Base-by-base conservation (phyloP, 2,888 invertebrate species). In the Xiphydria camelus region DNA sequence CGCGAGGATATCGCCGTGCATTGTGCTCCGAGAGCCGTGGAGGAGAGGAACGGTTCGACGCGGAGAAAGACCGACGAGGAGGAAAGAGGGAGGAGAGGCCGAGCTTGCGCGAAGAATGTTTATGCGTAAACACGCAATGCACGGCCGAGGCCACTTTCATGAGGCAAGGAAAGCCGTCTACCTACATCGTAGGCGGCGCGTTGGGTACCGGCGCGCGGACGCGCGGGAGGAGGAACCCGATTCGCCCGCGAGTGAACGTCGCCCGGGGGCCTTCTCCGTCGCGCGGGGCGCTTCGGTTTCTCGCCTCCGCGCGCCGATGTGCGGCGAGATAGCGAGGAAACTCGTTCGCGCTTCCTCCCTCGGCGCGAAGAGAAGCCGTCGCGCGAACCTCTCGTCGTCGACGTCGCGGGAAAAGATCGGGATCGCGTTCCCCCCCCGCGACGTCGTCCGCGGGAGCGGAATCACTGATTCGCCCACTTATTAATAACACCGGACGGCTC, bases 101-200 rank as follows among this genome's bases (percentile, higher is more conserved):
- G 17, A 29, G 17, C 29, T 25, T 36, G 31, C 23, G 25, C 20
- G 34, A 39, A 35, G 21, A 40, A 44, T 44, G 43, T 45, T 45
- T 45, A 44, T 43, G 32, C 26, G 36, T 34, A 36, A 42, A 42
- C 42, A 43, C 31, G 33, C 25, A 33, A 19, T 21, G 18, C 22
- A 18, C 33, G 46, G 37, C 26, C 38, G 49, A 50, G 47, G 55
- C 53, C 51, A 63, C 61, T 62, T 66, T 63, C 65, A 49, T 58
- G 47, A 46, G 14, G 32, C 51, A 48, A 61, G 61, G 61, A 69
- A 69, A 69, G 69, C 64, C 55, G 69, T 69, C 61, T 63, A 62
- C 68, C 68, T 68, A 69, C 64, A 66, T 68, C 43, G 55, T 62
- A 54, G 55, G 57, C 56, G 59, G 46, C 22, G 42, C 22, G n/a